Conservation (phyloP, 2,888 invertebrate species). For the Rhynchonema sp. region DNA sequence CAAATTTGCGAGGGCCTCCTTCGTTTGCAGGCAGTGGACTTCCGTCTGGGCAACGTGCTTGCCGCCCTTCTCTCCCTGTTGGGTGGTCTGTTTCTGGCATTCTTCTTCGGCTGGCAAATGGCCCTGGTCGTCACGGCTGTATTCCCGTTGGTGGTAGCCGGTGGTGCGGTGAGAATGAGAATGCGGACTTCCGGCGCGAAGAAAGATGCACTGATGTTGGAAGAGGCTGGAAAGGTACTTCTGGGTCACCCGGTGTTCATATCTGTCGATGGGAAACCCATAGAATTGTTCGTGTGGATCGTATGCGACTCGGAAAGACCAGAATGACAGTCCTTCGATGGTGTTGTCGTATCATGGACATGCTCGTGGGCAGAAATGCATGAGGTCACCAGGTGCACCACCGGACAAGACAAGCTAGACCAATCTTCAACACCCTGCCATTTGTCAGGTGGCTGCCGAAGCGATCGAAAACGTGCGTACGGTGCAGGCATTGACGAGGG, state of each 20-base stretch:
- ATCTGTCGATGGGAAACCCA: neutral
- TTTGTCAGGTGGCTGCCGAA: conserved; percentile 28
- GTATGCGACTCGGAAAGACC: too few species aligned
- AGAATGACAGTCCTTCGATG: too few species aligned
- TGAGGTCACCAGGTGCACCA: too few species aligned
- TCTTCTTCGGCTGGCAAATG: conserved; percentile 34
- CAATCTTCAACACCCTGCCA: too few species aligned
- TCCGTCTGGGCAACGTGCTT: conserved; percentile 29
- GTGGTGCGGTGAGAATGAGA: conserved; percentile 26
- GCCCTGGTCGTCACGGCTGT: conserved; percentile 31
- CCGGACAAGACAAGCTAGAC: too few species aligned
- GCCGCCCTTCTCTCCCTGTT: conserved; percentile 28
- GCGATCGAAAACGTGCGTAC: conserved; percentile 33
- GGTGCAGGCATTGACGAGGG: conserved; percentile 31
- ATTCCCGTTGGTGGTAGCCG: conserved; percentile 28
- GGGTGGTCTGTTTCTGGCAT: conserved; percentile 32
- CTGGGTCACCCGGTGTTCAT: too few species aligned
- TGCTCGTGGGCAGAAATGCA: too few species aligned
- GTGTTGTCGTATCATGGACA: too few species aligned
- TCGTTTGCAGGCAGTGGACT: conserved; percentile 31
- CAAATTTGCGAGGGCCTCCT: too few species aligned
- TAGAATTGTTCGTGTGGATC: neutral
- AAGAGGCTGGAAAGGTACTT: conserved; percentile 36
- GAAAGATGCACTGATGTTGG: conserved; percentile 32
- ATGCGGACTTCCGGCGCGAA: conserved; percentile 30